phyloP scores from a whole-genome alignment of 2,797 vertebrate genomes.

The Setipinna tenuifilis region DNA sequence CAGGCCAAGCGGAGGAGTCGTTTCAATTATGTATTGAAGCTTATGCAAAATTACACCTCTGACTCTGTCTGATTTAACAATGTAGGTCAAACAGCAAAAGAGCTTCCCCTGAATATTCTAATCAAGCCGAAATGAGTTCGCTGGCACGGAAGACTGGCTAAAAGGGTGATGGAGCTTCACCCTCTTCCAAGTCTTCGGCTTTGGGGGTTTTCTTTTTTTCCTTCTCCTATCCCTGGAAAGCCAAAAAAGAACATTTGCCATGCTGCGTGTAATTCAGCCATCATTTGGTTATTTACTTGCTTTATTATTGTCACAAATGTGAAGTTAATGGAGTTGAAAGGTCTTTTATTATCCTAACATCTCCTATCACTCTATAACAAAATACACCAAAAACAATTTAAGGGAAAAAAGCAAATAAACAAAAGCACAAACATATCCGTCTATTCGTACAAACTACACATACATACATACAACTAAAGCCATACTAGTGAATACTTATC shows the following conservation, averaged over 20 bases:
- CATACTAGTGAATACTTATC: too few species aligned
- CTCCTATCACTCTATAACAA: not conserved
- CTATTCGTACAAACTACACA: not conserved
- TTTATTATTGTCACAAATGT: not conserved
- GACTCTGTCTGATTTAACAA: constrained; percentile 47
- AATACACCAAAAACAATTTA: not conserved
- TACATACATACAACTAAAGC: not conserved
- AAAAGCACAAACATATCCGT: not conserved
- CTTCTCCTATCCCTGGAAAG: not conserved
- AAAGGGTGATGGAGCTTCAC: constrained; percentile 13
- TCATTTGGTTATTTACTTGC: not conserved
- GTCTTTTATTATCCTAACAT: not conserved
- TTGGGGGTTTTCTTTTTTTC: not conserved
- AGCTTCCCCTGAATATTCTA: constrained; percentile 45
- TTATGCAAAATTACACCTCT: constrained; percentile 37
- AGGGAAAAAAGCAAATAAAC: not conserved
- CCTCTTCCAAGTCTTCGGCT: constrained; percentile 3
- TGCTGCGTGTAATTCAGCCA: not conserved
- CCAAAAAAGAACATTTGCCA: not conserved
- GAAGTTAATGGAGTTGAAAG: not conserved
- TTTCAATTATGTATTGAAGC: constrained; percentile 44
- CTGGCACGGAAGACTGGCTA: constrained; percentile 24
- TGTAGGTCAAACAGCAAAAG: constrained; percentile 44
- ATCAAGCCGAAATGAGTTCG: constrained; percentile 50
- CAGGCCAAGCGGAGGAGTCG: constrained; percentile 24